phyloP scores from a whole-genome alignment of 2,888 invertebrate species.

The Erebia epiphron region DNA sequence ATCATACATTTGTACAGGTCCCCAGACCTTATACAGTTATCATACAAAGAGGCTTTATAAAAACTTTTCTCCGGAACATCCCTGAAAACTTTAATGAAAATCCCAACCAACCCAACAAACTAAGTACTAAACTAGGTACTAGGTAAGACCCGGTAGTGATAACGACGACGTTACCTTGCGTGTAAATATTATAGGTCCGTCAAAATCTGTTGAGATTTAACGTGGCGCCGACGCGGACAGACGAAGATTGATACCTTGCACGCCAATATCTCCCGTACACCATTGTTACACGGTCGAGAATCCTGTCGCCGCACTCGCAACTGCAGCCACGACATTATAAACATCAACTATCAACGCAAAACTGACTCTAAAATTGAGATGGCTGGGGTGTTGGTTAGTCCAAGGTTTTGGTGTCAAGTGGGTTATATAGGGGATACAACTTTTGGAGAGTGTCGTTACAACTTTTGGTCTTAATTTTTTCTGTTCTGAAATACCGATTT shows the following conservation, averaged over 20 bases:
- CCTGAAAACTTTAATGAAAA: neutral
- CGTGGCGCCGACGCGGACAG: neutral
- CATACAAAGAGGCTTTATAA: no score
- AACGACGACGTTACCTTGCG: no score
- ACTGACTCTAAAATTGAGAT: neutral
- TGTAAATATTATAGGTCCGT: neutral
- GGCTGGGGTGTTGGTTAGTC: no score
- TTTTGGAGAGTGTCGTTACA: no score
- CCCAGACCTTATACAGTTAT: no score
- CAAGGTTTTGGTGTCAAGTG: no score
- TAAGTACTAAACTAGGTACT: no score
- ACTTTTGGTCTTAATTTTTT: no score
- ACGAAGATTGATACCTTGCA: slow-evolving; percentile 12
- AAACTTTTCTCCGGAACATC: no score
- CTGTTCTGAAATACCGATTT: slow-evolving; percentile 12
- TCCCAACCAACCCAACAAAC: neutral
- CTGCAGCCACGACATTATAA: no score
- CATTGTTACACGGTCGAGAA: slow-evolving; percentile 4
- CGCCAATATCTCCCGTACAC: neutral
- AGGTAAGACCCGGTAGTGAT: no score
- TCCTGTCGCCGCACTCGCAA: neutral
- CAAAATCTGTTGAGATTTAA: neutral
- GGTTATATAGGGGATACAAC: no score
- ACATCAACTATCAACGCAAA: neutral
- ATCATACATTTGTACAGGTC: neutral